These are phyloP conservation scores for Stictonetta naevosa DNA, from an alignment of 2,113 vertebrate genomes.

Conservation along the genomic window DNA sequence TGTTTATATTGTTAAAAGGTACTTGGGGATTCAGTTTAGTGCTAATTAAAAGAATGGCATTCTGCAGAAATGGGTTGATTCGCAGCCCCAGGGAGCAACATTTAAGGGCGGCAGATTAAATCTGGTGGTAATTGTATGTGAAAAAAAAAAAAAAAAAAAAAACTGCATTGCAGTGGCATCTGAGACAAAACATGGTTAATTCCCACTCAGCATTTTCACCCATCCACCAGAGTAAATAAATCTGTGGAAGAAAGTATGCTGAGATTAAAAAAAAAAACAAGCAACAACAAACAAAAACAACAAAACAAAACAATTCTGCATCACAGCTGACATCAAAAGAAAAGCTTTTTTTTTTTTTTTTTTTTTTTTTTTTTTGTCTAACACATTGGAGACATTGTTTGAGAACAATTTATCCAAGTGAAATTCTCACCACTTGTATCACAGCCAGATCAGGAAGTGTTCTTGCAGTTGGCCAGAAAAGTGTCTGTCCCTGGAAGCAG, in stretches of 20 bases:
- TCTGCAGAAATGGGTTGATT: background rate
- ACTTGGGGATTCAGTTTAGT: background rate
- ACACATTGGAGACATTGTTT: background rate
- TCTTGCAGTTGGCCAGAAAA: slow-evolving; percentile 32
- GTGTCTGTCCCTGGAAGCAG: background rate
- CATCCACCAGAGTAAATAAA: background rate
- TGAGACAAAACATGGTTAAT: background rate
- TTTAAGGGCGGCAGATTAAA: background rate
- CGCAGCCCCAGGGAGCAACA: background rate
- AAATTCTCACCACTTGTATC: background rate
- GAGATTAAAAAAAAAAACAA: slow-evolving; percentile 1
- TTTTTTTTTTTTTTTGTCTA: background rate
- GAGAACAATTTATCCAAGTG: slow-evolving; percentile 32
- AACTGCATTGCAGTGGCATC: background rate
- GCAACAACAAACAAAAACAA: background rate
- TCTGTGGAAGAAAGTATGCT: background rate
- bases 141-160: background rate
- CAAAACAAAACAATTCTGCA: background rate
- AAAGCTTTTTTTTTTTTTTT: background rate
- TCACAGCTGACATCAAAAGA: background rate
- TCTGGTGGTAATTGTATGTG: background rate
- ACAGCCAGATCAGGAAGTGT: slow-evolving; percentile 26
- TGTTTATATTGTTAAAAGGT: background rate
- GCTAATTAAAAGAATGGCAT: background rate
- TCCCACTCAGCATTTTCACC: background rate